Percentiles rank a stretch among this genome's conserved stretches.
These are phyloP conservation scores for Oreamnos americanus DNA, from an alignment of 2,113 vertebrate species.

Conservation along the genomic window DNA sequence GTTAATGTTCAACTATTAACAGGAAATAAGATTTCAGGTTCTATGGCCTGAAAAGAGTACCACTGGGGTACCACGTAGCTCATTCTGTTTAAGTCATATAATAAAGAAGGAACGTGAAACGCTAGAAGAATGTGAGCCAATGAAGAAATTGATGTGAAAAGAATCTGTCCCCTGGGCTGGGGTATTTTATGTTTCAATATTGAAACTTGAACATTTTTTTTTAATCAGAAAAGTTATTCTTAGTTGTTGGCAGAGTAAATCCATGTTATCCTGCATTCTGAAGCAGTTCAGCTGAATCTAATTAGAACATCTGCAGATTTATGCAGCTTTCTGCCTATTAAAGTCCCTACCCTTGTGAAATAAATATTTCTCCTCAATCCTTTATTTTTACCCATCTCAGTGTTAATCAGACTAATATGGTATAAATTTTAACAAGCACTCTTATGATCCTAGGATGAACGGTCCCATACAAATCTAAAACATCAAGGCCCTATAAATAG, in stretches of 20 bases:
- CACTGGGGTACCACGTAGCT: background rate
- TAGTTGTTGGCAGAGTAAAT: slow-evolving; percentile 66
- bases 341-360: slow-evolving; percentile 59
- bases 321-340: slow-evolving; percentile 63
- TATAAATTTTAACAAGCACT: slow-evolving; percentile 64
- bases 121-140: background rate
- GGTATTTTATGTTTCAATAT: slow-evolving; percentile 68
- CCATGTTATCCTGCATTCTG: slow-evolving; percentile 56
- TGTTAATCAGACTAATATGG: slow-evolving; percentile 67
- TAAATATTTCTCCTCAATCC: slow-evolving; percentile 65
- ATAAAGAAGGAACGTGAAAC: slow-evolving; percentile 21
- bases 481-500: slow-evolving; percentile 45
- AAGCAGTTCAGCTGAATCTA: slow-evolving; percentile 69
- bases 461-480: slow-evolving; percentile 23
- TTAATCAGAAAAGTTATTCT: slow-evolving; percentile 71
- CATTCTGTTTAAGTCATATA: slow-evolving; percentile 12
- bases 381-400: slow-evolving; percentile 56
- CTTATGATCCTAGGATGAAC: slow-evolving; percentile 58
- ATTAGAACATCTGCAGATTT: slow-evolving; percentile 74
- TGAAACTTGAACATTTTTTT: slow-evolving; percentile 53
- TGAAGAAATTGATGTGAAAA: slow-evolving; percentile 54
- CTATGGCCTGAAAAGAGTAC: background rate
- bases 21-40: background rate
- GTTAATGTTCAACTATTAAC: slow-evolving; percentile 35
- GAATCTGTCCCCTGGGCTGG: slow-evolving; percentile 33